A percentile compares a stretch with the other conserved stretches of the same genome.
These are phyloP conservation scores for Mesembrinibis cayennensis DNA, from an alignment of 2,113 vertebrate genomes.

Conservation along the genomic window DNA sequence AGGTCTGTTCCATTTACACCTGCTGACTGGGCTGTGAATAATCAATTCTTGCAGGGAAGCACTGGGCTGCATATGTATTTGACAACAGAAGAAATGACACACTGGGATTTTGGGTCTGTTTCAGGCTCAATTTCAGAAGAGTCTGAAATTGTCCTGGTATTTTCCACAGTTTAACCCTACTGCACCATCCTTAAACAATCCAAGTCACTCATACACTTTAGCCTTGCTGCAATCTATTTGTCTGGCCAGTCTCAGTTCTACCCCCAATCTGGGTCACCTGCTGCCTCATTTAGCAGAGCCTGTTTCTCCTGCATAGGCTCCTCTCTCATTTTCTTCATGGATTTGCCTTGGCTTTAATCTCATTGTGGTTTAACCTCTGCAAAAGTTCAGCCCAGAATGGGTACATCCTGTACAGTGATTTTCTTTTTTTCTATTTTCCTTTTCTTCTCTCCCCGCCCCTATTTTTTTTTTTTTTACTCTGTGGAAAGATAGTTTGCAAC, in stretches of 20 bases:
- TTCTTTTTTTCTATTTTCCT: background rate
- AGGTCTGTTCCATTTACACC: background rate
- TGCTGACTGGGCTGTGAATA: background rate
- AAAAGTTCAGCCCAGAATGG: background rate
- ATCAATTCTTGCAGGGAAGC: accelerated
- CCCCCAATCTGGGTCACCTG: background rate
- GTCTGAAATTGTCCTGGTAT: background rate
- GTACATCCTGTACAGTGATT: background rate
- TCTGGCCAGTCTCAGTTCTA: background rate
- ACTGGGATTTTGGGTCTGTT: background rate
- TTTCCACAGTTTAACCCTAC: background rate
- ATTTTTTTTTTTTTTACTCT: background rate
- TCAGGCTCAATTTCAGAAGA: background rate
- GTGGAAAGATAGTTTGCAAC: background rate
- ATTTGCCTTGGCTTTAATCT: background rate
- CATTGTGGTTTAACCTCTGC: background rate
- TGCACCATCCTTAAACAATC: background rate
- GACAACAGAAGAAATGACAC: background rate
- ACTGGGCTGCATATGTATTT: background rate
- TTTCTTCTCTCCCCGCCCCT: background rate
- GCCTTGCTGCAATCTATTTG: background rate
- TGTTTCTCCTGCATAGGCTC: background rate
- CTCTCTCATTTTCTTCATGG: background rate
- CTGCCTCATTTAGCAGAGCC: background rate
- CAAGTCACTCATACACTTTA: background rate